A percentile compares a stretch with the other conserved stretches of the same genome.
Evolutionary conservation across 1,140 invertebrate species (phyloP).

Genomic region (Magallana gigas): DNA sequence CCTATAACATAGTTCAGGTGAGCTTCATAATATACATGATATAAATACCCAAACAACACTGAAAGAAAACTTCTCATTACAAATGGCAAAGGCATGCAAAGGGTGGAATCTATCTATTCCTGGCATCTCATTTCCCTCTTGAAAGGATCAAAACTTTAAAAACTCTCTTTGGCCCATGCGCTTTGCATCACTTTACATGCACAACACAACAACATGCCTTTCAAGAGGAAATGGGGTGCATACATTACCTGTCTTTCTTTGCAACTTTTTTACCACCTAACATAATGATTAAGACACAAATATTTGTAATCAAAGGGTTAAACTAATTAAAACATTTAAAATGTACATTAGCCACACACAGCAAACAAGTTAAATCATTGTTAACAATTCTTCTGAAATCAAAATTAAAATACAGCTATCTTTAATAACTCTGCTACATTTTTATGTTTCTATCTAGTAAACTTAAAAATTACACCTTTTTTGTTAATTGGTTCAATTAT

Average conservation of each 20-base stretch:
- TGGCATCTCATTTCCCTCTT: constrained; percentile 13
- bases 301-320: background rate
- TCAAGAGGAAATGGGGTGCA: constrained; percentile 24
- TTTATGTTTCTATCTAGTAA: no score
- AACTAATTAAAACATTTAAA: no score
- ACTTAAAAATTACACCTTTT: no score
- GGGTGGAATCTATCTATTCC: constrained; percentile 19
- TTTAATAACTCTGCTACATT: no score
- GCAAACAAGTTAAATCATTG: no score
- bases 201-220: background rate
- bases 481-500: no score
- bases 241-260: constrained; percentile 32
- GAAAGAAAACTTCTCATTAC: background rate
- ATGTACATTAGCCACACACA: no score
- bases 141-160: background rate
- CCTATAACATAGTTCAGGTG: no score
- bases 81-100: constrained; percentile 15
- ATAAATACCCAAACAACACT: background rate
- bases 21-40: no score
- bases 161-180: no score
- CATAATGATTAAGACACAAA: background rate
- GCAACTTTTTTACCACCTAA: constrained; percentile 32
- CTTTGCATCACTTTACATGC: background rate
- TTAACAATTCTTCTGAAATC: no score
- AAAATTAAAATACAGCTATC: no score